Conservation (phyloP, 2,113 vertebrate species). For the Corythornis cristatus region DNA sequence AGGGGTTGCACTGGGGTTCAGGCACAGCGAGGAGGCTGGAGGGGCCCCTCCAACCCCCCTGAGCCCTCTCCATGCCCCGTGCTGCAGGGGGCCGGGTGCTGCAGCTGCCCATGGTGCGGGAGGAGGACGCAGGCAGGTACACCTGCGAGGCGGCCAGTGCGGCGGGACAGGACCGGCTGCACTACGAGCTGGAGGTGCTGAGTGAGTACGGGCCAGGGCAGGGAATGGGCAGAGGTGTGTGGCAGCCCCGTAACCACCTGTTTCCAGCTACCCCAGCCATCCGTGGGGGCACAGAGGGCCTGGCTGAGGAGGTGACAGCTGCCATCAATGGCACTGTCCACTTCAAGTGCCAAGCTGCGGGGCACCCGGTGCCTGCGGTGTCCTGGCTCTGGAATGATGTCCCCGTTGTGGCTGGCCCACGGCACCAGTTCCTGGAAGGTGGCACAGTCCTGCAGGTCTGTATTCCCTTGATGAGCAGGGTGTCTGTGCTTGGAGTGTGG, state of each 20-base stretch:
- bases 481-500: fast-evolving
- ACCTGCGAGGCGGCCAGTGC: slow-evolving; percentile 86
- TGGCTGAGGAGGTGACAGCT: slow-evolving; percentile 81
- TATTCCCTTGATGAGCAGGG: neutral
- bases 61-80: neutral
- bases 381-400: slow-evolving; percentile 85
- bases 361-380: slow-evolving; percentile 78
- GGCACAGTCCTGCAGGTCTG: slow-evolving; percentile 84
- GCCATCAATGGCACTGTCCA: slow-evolving; percentile 79
- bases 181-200: slow-evolving; percentile 87
- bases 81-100: slow-evolving; percentile 85
- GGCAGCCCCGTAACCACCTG: neutral
- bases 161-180: slow-evolving; percentile 84
- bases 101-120: slow-evolving; percentile 79
- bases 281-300: slow-evolving; percentile 70
- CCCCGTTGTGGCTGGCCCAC: slow-evolving; percentile 64
- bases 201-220: slow-evolving; percentile 66
- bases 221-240: fast-evolving
- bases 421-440: slow-evolving; percentile 79
- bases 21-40: fast-evolving
- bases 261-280: slow-evolving; percentile 84
- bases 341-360: slow-evolving; percentile 80
- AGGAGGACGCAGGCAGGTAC: slow-evolving; percentile 83
- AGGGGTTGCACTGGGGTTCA: fast-evolving
- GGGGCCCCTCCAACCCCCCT: fast-evolving